Evolutionary conservation across 2,113 vertebrate genomes (phyloP), one percentile per base, ranked within the genome.

Genomic region (Gymnogyps californianus): DNA sequence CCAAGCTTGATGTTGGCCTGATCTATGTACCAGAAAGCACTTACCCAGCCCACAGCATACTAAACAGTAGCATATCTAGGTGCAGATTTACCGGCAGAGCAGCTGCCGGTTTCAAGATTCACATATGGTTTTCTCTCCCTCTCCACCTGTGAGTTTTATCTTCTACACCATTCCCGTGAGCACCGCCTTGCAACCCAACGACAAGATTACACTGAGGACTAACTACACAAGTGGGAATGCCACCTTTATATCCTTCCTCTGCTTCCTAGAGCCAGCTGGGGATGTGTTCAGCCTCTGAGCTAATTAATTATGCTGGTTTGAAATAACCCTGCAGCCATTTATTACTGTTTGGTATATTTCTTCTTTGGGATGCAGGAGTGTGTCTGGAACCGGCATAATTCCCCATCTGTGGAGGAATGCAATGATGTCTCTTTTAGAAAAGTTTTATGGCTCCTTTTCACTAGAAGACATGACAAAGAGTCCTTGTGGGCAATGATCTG

Each of bases 221-320:
- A 66, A 47, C 74, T 77, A 52, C 59, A 40, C 69, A 61, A 89
- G 78, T 65, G 86, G 83, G 86, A 96, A 87, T 47, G 25, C 21
- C 77, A 89, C 78, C 75, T 96, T 91, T 83, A 31, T 85, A 86
- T 51, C 66, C 70, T 38, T 87, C 36, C 66, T 83, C 77, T 69
- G 19, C 46, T 71, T 95, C 78, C 66, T 28, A 66, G 54, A 36
- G 61, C 93, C 74, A 72, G 9, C 44, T 77, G 81, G 81, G 77
- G 49, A 91, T 83, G 49, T 34, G n/a, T 62, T 94, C 83, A 79
- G 61, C 74, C 83, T 76, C 89, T 44, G 42, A 89, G 83, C 74
- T 96, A 72, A 89, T 96, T 95, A 91, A 89, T 96, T 89, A 94
- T 78, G 62, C 89, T 49, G 9, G 24, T 64, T 88, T 51, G 66